A percentile compares a stretch with the other conserved stretches of the same genome.
Evolutionary conservation across 2,113 vertebrate species (phyloP).

Genomic region (Procapra przewalskii): DNA sequence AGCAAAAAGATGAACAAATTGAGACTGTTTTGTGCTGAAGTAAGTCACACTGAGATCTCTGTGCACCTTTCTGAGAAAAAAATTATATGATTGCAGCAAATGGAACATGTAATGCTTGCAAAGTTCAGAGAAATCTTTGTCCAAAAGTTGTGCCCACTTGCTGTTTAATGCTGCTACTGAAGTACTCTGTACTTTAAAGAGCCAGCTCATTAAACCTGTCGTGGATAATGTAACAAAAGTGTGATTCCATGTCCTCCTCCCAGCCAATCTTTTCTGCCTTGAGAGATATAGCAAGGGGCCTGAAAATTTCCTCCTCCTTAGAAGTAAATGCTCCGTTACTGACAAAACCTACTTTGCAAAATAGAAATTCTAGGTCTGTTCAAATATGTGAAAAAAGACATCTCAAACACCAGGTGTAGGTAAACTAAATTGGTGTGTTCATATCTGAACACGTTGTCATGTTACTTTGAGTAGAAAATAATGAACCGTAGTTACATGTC

Average conservation of each 20-base stretch:
- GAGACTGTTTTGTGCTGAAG: not conserved
- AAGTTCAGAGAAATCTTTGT: conserved; percentile 50
- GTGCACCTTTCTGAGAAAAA: conserved; percentile 17
- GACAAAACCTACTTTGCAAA: not conserved
- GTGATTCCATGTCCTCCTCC: not conserved
- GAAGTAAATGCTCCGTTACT: not conserved
- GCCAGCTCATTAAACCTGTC: conserved; percentile 17
- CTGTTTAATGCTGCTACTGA: not conserved
- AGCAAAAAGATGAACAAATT: not conserved
- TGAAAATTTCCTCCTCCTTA: not conserved
- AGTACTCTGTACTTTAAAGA: not conserved
- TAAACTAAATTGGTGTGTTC: not conserved
- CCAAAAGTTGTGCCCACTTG: not conserved
- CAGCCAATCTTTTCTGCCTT: not conserved
- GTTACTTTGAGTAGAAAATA: conserved; percentile 17
- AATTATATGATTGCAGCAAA: conserved; percentile 6
- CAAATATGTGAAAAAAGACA: not conserved
- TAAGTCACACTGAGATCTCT: not conserved
- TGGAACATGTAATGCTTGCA: conserved; percentile 10
- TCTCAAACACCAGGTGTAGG: not conserved
- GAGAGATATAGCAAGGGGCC: not conserved
- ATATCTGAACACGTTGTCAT: not conserved
- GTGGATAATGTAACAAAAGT: not conserved
- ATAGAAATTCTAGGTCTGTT: not conserved
- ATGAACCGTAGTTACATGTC: not conserved